phyloP scores from a whole-genome alignment of 1,140 invertebrate species.

The Oryzaephilus surinamensis region DNA sequence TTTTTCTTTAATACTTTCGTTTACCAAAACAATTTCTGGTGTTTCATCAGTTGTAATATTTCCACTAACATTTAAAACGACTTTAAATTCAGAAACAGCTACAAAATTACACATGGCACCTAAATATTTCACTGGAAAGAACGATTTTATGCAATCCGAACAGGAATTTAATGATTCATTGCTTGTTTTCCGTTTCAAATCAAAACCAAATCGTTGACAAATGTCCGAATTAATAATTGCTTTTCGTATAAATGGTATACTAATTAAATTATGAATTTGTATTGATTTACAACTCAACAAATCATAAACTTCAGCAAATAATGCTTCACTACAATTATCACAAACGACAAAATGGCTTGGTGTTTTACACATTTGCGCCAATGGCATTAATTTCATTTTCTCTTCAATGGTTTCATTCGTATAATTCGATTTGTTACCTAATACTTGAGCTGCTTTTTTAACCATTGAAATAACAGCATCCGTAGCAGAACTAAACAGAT shows the following conservation, averaged over 20 bases:
- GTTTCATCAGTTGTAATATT: slow-evolving; percentile 5
- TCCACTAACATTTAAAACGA: slow-evolving; percentile 49
- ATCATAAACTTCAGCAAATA: slow-evolving; percentile 52
- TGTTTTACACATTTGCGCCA: slow-evolving; percentile 41
- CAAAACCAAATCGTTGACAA: slow-evolving; percentile 47
- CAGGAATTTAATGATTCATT: slow-evolving; percentile 4
- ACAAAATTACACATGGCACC: slow-evolving; percentile 66
- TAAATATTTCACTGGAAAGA: slow-evolving; percentile 55
- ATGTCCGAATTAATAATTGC: slow-evolving; percentile 45
- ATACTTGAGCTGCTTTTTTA: slow-evolving; percentile 73
- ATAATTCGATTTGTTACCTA: slow-evolving; percentile 55
- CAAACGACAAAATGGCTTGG: slow-evolving; percentile 60
- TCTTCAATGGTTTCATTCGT: slow-evolving; percentile 31
- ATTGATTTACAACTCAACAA: slow-evolving; percentile 51
- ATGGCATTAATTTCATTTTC: slow-evolving; percentile 24
- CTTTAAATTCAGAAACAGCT: slow-evolving; percentile 53
- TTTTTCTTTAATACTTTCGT: no score
- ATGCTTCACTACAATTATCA: slow-evolving; percentile 54
- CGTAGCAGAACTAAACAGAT: slow-evolving; percentile 72
- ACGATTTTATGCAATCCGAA: slow-evolving; percentile 24
- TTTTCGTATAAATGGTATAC: slow-evolving; percentile 42
- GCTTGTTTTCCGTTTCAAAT: slow-evolving; percentile 37
- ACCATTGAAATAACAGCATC: slow-evolving; percentile 81
- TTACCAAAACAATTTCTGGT: slow-evolving; percentile 1
- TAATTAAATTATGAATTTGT: slow-evolving; percentile 44